These are phyloP conservation scores for Oscheius sp. DNA, from an alignment of 2,888 invertebrate species.

Conservation along the genomic window DNA sequence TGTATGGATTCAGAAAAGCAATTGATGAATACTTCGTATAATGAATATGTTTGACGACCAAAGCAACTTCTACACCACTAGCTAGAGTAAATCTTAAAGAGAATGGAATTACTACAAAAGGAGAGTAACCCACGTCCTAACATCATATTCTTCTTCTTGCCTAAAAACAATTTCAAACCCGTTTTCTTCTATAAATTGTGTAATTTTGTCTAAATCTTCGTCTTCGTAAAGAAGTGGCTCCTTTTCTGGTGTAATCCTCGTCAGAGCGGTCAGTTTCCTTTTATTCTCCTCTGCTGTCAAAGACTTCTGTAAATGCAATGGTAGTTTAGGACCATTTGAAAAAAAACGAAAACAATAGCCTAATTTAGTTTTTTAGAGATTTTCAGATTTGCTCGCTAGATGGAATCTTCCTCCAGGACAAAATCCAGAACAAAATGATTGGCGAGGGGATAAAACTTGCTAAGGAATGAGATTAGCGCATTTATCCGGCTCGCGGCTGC, in stretches of 20 bases:
- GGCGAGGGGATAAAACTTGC: too few species aligned
- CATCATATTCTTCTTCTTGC: conserved; percentile 21
- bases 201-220: neutral
- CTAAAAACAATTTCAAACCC: neutral
- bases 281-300: neutral
- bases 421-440: too few species aligned
- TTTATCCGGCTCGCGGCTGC: too few species aligned
- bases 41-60: conserved; percentile 28
- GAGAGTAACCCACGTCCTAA: conserved; percentile 4
- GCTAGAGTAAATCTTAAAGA: conserved; percentile 4
- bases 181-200: conserved; percentile 5
- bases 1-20: conserved; percentile 13
- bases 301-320: conserved; percentile 11
- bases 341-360: too few species aligned
- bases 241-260: conserved; percentile 12
- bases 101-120: neutral
- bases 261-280: conserved; percentile 16
- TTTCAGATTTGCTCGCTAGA: neutral
- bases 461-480: neutral
- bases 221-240: conserved; percentile 20
- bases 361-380: too few species aligned
- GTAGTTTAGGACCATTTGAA: too few species aligned
- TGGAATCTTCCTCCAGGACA: too few species aligned
- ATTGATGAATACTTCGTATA: conserved; percentile 30
- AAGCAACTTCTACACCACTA: conserved; percentile 12